Conservation (phyloP, 2,113 vertebrate genomes). For the Micronycteris hirsuta region DNA sequence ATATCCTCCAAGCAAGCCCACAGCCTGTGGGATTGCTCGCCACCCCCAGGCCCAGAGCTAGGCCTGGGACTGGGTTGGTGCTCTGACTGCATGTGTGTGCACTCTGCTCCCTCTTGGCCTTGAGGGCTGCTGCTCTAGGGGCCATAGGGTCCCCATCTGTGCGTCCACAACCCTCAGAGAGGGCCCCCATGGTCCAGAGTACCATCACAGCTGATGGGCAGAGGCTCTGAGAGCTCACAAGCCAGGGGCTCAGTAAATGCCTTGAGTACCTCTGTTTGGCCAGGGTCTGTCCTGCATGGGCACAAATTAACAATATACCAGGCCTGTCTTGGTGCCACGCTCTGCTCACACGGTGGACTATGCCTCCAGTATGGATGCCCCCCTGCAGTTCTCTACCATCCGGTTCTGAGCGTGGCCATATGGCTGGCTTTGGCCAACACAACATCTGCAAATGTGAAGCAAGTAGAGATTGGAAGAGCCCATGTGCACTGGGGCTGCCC, state of each 20-base stretch:
- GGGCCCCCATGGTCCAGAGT: neutral
- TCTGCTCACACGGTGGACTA: neutral
- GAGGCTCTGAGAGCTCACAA: neutral
- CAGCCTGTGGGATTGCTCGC: neutral
- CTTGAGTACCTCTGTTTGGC: neutral
- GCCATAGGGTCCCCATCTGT: neutral
- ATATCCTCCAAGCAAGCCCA: neutral
- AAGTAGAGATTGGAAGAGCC: neutral
- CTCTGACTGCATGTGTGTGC: neutral
- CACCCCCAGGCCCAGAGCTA: neutral
- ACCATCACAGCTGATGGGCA: neutral
- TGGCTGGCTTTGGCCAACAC: neutral
- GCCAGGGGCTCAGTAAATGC: neutral
- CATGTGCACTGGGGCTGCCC: too few species aligned
- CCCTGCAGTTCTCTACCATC: neutral
- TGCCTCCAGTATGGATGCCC: neutral
- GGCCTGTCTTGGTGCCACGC: rapidly evolving
- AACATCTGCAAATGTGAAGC: neutral
- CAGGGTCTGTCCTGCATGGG: neutral
- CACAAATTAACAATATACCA: neutral
- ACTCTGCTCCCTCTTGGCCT: neutral
- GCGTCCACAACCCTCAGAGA: neutral
- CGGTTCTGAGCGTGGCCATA: neutral
- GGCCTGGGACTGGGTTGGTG: neutral
- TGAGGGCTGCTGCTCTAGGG: neutral